Base-by-base conservation (phyloP, 2,888 invertebrate genomes). In the Disparrhopalites patrizii region DNA sequence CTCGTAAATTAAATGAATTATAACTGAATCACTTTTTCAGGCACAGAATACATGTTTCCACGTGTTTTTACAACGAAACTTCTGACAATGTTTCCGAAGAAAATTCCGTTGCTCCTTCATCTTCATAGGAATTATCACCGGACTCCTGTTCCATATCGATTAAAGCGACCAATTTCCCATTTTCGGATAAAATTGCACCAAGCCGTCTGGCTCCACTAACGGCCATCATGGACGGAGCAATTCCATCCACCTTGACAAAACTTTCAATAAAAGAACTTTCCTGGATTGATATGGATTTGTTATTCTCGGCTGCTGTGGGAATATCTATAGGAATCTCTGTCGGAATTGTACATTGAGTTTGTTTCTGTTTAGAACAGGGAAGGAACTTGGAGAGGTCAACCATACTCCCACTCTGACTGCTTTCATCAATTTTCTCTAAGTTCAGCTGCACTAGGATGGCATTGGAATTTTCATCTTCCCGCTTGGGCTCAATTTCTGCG, bases 111-210 rank as follows among this genome's bases (percentile, higher is more conserved):
- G 33, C 28, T n/a, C 66, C 70, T 8, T 68, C 70, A n/a, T 69
- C 69, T 23, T 73, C 73, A 18, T 64, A 65, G 4, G 70, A 68
- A 43, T 62, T 68, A 40, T 70, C 72, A 23, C 60, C 58, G 8
- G 67, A 62, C 38, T 69, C 71, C 10, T 62, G 61, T 51, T 73
- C 74, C 74, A 74, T 74, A 50, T 74, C 74, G 7, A 74, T 25
- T 0, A 74, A 55, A 1, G 69, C 33, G 8, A 74, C 58, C 2
- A 66, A 62, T 38, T 67, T 65, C 57, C 54, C 63, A 23, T 65
- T 68, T 20, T 68, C 66, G 20, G 65, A 68, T 20, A 73, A 28
- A 3, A 74, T 23, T 40, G 73, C 68, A 10, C 74, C 74, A 20
- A 74, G 68, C 62, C 70, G 70, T 25, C 74, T 66, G 3, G 71